Conservation (phyloP, 2,113 vertebrate genomes). For the Todiramphus saurophagus region DNA sequence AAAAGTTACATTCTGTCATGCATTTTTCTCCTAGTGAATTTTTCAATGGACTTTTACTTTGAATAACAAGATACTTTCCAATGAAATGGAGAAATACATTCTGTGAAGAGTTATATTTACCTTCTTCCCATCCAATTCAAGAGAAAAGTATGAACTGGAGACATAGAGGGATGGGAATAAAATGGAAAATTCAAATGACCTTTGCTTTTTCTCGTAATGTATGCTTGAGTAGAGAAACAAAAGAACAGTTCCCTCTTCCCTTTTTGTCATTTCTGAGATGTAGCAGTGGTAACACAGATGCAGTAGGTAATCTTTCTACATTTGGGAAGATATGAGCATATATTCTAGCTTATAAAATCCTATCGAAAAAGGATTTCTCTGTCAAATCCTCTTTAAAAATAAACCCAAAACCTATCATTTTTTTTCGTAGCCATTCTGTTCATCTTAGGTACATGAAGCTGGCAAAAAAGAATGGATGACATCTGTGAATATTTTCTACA, state of each 20-base stretch:
- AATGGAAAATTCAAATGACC: background rate
- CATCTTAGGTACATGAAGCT: background rate
- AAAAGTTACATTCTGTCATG: background rate
- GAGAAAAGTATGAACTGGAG: background rate
- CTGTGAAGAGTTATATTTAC: background rate
- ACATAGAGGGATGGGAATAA: background rate
- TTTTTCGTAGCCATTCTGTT: background rate
- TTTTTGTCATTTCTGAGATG: background rate
- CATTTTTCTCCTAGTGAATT: background rate
- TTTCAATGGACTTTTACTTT: background rate
- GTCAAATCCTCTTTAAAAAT: background rate
- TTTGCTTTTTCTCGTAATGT: background rate
- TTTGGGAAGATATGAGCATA: background rate
- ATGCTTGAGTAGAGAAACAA: background rate
- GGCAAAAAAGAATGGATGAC: background rate
- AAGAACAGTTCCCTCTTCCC: background rate
- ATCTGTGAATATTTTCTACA: background rate
- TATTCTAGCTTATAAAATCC: background rate
- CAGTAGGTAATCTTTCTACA: background rate
- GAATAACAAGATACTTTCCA: background rate
- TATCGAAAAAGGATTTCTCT: background rate
- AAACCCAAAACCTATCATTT: background rate
- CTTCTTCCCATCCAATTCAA: background rate
- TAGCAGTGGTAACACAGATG: background rate
- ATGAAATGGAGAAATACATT: background rate